phyloP scores from a whole-genome alignment of 2,113 vertebrate genomes.

The Microtus pennsylvanicus region DNA sequence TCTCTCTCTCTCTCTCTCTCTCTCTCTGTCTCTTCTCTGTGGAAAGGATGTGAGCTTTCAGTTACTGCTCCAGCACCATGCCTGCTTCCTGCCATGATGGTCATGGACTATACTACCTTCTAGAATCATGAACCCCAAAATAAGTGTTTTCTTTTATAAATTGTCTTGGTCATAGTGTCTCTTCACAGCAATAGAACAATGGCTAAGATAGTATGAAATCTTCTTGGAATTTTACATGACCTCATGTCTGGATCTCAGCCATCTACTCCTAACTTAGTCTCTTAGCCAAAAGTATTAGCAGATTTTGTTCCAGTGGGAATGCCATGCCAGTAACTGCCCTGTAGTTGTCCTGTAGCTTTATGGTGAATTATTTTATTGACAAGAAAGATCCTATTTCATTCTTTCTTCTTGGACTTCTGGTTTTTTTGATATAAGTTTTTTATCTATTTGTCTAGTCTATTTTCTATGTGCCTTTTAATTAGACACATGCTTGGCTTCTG shows the following conservation, averaged over 20 bases:
- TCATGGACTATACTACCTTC: neutral
- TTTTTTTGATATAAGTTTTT: slow-evolving; percentile 47
- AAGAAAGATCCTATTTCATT: slow-evolving; percentile 39
- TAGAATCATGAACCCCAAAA: too few species aligned
- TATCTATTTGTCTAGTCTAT: neutral
- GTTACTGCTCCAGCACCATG: neutral
- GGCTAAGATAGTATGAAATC: neutral
- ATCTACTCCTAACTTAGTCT: neutral
- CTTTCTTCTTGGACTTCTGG: slow-evolving; percentile 38
- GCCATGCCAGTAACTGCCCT: neutral
- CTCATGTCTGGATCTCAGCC: neutral
- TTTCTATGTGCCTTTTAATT: slow-evolving; percentile 28
- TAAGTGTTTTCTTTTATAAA: neutral
- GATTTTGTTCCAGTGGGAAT: slow-evolving; percentile 12
- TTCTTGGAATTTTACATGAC: slow-evolving; percentile 26
- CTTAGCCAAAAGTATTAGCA: slow-evolving; percentile 5
- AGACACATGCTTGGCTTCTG: slow-evolving; percentile 1
- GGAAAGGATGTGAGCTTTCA: neutral
- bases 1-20: too few species aligned
- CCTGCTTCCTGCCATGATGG: neutral
- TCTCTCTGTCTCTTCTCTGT: neutral
- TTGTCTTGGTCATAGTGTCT: neutral
- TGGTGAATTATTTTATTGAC: neutral
- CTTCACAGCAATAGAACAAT: neutral
- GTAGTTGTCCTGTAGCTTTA: neutral